Evolutionary conservation across 2,113 vertebrate species (phyloP).

Genomic region (Otus sunia): DNA sequence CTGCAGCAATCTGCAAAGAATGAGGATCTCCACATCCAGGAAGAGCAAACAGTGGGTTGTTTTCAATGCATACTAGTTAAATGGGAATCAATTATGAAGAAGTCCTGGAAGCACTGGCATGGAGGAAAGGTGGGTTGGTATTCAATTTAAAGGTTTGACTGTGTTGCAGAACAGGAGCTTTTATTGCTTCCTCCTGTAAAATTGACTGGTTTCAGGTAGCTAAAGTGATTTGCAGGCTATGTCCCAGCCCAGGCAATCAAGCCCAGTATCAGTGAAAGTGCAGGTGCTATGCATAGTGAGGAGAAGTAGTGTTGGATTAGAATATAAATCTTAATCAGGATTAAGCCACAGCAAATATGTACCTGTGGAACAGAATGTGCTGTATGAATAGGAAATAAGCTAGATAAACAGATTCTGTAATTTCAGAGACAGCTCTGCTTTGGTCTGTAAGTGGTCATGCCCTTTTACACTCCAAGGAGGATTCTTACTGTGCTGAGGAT

Average conservation of each 20-base stretch:
- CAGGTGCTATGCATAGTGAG: background rate
- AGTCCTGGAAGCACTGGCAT: background rate
- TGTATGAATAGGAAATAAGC: background rate
- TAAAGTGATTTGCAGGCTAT: background rate
- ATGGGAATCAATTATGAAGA: background rate
- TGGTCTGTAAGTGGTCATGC: background rate
- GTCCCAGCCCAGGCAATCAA: background rate
- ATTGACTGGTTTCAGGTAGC: background rate
- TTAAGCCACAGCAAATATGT: background rate
- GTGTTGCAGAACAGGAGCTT: background rate
- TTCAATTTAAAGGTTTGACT: background rate
- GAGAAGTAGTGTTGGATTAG: background rate
- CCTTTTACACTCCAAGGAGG: background rate
- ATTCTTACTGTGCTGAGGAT: background rate
- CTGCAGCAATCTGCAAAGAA: background rate
- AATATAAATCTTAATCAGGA: slow-evolving; percentile 26
- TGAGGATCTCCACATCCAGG: background rate
- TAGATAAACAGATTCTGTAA: background rate
- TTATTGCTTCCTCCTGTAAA: background rate
- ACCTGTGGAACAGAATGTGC: background rate
- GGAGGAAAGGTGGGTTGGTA: background rate
- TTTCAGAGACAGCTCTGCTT: background rate
- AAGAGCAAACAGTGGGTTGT: background rate
- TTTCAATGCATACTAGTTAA: background rate
- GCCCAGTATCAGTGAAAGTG: background rate